Conservation (phyloP, 2,797 vertebrate genomes). For the Xenopus petersii region DNA sequence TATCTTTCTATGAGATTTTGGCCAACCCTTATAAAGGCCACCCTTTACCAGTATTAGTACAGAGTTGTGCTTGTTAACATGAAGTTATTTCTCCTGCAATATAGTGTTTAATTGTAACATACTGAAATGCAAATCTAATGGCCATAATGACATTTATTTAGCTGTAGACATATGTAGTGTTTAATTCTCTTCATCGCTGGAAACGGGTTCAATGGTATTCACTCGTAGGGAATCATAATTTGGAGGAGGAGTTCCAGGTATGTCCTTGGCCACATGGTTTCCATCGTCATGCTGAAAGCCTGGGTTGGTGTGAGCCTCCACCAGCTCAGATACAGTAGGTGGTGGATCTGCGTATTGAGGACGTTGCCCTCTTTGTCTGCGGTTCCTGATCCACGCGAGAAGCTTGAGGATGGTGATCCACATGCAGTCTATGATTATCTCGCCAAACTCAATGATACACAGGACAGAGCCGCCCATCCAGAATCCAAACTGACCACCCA, state of each 20-base stretch:
- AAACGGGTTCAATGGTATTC: conserved; percentile 22
- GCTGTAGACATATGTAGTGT: neutral
- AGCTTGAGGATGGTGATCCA: conserved; percentile 71
- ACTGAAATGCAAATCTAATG: too few species aligned
- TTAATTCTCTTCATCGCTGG: conserved; percentile 46
- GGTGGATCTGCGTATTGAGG: conserved; percentile 19
- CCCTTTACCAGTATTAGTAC: too few species aligned
- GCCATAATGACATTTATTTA: too few species aligned
- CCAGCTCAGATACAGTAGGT: conserved; percentile 63
- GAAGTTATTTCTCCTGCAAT: too few species aligned
- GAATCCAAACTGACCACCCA: conserved; percentile 76
- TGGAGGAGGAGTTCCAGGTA: conserved; percentile 72
- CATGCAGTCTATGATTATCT: conserved; percentile 75
- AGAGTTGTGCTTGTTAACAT: too few species aligned
- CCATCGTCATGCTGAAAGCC: conserved; percentile 57
- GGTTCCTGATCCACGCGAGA: conserved; percentile 55
- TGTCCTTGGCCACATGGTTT: conserved; percentile 5
- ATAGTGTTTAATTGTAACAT: too few species aligned
- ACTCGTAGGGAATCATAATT: conserved; percentile 70
- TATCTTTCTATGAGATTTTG: too few species aligned
- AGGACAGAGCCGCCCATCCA: conserved; percentile 80
- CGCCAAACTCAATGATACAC: conserved; percentile 73
- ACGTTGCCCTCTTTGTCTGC: conserved; percentile 49
- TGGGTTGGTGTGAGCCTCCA: conserved; percentile 68
- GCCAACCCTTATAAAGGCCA: too few species aligned